Conservation (phyloP, 2,797 vertebrate species). For the Hirundo rustica region DNA sequence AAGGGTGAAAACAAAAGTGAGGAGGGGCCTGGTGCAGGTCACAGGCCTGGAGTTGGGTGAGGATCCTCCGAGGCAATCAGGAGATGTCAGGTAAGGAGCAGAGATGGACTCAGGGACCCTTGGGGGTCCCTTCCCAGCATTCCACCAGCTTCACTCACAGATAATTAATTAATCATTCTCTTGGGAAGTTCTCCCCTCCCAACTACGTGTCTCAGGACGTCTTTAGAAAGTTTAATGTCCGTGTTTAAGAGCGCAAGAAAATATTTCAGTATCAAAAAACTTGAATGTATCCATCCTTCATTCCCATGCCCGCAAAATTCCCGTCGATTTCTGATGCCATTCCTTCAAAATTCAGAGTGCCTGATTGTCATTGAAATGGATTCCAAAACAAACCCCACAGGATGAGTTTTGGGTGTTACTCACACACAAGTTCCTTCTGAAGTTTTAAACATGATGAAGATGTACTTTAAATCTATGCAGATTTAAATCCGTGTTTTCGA, state of each 20-base stretch:
- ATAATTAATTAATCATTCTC: not conserved
- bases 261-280: not conserved
- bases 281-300: accelerated
- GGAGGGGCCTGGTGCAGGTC: not conserved
- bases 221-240: not conserved
- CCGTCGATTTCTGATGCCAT: not conserved
- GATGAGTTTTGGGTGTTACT: not conserved
- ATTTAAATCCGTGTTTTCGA: not conserved
- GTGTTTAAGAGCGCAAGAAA: not conserved
- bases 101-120: not conserved
- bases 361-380: not conserved
- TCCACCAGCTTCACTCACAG: not conserved
- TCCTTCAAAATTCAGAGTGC: not conserved
- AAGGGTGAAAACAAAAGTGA: not conserved
- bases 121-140: not conserved
- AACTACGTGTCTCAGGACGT: not conserved
- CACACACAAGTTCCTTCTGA: not conserved
- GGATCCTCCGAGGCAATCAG: not conserved
- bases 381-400: not conserved
- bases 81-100: not conserved
- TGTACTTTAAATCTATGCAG: not conserved
- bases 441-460: not conserved
- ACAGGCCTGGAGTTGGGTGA: not conserved
- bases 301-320: not conserved
- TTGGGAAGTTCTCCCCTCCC: not conserved